Conservation (phyloP, 2,113 vertebrate genomes). For the Erythrolamprus reginae region DNA sequence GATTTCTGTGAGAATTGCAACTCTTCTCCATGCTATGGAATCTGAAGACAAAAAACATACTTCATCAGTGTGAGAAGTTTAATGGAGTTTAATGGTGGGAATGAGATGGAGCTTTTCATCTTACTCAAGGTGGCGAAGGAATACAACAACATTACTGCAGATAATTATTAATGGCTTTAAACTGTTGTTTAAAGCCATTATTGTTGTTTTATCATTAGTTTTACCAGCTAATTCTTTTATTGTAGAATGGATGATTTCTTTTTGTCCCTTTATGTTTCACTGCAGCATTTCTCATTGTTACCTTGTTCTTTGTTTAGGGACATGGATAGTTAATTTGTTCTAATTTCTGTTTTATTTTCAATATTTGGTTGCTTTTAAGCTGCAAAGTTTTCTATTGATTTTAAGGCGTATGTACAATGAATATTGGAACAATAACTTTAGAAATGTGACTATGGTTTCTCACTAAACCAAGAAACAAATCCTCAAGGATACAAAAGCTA, state of each 20-base stretch:
- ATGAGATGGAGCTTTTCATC: background rate
- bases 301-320: background rate
- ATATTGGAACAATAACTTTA: background rate
- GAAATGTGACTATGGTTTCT: background rate
- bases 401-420: background rate
- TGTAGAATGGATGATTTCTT: background rate
- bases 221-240: background rate
- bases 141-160: background rate
- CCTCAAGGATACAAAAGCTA: background rate
- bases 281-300: background rate
- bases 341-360: background rate
- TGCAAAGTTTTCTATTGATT: background rate
- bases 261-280: background rate
- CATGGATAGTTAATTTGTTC: background rate
- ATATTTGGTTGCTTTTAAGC: background rate
- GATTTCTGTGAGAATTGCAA: background rate
- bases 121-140: background rate
- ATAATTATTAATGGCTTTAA: background rate
- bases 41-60: background rate
- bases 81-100: background rate
- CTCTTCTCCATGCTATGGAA: background rate
- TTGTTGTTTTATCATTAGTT: background rate
- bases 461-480: background rate
- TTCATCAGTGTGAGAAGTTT: background rate
- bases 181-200: background rate